Conservation (phyloP, 2,797 vertebrate species). For the Perodicticus potto region DNA sequence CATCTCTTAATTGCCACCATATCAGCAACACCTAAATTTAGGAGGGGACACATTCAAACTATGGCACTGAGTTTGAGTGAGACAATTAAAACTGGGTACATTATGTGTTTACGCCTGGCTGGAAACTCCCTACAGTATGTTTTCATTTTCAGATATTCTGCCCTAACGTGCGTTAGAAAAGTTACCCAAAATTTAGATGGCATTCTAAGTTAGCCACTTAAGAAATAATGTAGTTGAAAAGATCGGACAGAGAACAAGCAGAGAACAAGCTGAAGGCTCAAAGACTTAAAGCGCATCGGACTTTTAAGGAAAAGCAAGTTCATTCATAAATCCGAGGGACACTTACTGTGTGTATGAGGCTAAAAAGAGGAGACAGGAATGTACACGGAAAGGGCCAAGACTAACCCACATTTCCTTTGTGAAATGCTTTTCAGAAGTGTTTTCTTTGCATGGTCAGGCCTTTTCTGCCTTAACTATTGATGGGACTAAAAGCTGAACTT, state of each 20-base stretch:
- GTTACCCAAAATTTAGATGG: not conserved
- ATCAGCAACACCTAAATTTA: not conserved
- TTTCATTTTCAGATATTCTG: slow-evolving; percentile 43
- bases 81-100: not conserved
- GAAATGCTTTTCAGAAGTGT: not conserved
- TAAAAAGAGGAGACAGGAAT: not conserved
- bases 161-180: not conserved
- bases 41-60: not conserved
- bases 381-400: not conserved
- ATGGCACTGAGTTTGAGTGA: not conserved
- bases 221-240: not conserved
- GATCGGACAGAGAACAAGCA: not conserved
- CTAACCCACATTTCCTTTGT: not conserved
- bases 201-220: not conserved
- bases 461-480: not conserved
- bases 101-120: not conserved
- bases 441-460: not conserved
- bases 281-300: not conserved
- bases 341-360: not conserved
- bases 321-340: not conserved
- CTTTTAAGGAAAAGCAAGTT: slow-evolving; percentile 42
- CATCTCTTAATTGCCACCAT: not conserved
- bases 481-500: not conserved
- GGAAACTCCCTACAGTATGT: not conserved
- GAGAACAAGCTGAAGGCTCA: not conserved